Conservation (phyloP, 2,888 invertebrate species). For the Pelosia muscerda region DNA sequence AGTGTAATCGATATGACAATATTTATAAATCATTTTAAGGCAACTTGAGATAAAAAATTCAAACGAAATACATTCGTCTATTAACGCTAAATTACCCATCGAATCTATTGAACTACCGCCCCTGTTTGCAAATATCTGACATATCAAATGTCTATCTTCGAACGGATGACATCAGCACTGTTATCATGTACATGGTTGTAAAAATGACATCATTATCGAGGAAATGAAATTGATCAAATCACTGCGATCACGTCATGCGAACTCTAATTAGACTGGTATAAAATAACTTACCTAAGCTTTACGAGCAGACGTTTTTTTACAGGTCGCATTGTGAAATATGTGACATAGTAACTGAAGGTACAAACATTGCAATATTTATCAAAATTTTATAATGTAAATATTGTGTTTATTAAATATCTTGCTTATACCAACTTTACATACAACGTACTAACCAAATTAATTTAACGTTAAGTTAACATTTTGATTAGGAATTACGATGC, state of each 20-base stretch:
- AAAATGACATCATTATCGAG: constrained; percentile 73
- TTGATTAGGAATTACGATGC: too few species aligned
- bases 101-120: constrained; percentile 61
- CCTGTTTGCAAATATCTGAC: constrained; percentile 55
- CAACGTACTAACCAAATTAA: too few species aligned
- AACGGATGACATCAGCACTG: constrained; percentile 72
- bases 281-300: constrained; percentile 25
- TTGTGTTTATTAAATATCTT: too few species aligned
- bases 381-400: too few species aligned
- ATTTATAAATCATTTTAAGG: constrained; percentile 66
- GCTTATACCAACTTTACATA: too few species aligned
- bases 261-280: constrained; percentile 35
- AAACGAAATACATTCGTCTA: constrained; percentile 51
- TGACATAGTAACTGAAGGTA: constrained; percentile 21
- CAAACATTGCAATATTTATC: background rate
- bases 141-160: constrained; percentile 68
- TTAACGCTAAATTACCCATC: constrained; percentile 49
- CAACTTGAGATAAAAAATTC: constrained; percentile 50
- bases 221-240: constrained; percentile 62
- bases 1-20: constrained; percentile 75
- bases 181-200: constrained; percentile 53
- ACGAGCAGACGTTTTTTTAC: constrained; percentile 25
- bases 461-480: too few species aligned
- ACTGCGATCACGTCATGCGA: constrained; percentile 38
- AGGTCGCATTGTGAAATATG: constrained; percentile 34